These are phyloP conservation scores for Musca vetustissima DNA, from an alignment of 1,140 invertebrate genomes.

Conservation along the genomic window DNA sequence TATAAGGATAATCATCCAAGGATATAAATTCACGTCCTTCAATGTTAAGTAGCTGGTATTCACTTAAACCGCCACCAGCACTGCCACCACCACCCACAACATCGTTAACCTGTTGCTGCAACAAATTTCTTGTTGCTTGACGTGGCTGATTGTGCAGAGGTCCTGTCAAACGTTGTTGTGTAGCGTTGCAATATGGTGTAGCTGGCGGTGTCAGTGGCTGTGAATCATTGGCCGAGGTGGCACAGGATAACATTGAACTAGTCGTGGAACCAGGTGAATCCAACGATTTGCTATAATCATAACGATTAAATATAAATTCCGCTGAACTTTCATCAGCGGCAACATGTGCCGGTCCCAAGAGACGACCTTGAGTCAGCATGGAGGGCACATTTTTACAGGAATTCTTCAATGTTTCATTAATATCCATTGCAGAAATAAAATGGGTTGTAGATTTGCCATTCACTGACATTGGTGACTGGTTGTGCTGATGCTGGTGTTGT, in stretches of 20 bases:
- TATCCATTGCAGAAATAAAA: slow-evolving; percentile 6
- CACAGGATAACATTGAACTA: slow-evolving; percentile 44
- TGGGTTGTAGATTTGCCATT: neutral
- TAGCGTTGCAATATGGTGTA: slow-evolving; percentile 39
- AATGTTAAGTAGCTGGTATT: slow-evolving; percentile 42
- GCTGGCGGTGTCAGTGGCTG: slow-evolving; percentile 46
- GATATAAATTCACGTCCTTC: slow-evolving; percentile 43
- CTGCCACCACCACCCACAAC: neutral
- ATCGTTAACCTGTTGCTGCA: slow-evolving; percentile 34
- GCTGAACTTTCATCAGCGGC: neutral
- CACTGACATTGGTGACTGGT: neutral
- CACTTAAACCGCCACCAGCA: slow-evolving; percentile 27
- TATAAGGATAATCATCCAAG: slow-evolving; percentile 21
- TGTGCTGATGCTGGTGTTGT: neutral
- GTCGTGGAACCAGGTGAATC: slow-evolving; percentile 51
- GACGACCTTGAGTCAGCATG: slow-evolving; percentile 4
- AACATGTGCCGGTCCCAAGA: neutral
- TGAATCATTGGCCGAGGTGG: slow-evolving; percentile 21
- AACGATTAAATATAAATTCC: slow-evolving; percentile 19
- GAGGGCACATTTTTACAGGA: slow-evolving; percentile 3
- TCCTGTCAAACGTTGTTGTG: neutral
- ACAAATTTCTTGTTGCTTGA: slow-evolving; percentile 27
- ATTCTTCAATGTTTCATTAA: slow-evolving; percentile 17
- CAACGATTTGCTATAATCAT: slow-evolving; percentile 31
- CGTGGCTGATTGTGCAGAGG: slow-evolving; percentile 26